phyloP scores from a whole-genome alignment of 2,113 vertebrate genomes.

The Pao palembangensis region DNA sequence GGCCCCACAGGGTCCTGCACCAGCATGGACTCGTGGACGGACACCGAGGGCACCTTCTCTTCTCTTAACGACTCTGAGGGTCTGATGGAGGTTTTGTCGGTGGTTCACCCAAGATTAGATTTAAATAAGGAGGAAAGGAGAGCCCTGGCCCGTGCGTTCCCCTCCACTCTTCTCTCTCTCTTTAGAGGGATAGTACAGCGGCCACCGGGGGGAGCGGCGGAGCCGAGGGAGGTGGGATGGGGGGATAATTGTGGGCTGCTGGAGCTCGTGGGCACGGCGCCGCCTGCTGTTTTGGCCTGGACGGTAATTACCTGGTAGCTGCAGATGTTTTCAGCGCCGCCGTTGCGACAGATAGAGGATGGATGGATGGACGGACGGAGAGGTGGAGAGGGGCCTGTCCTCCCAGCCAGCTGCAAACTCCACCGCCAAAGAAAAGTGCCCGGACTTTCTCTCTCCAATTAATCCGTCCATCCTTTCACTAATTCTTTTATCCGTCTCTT shows the following conservation, averaged over 20 bases:
- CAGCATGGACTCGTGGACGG: too few relatives aligned
- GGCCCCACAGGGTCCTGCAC: too few relatives aligned
- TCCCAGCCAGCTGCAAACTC: too few relatives aligned
- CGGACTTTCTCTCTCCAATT: slow-evolving; percentile 14
- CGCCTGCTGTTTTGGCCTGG: slow-evolving; percentile 55
- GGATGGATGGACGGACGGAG: slow-evolving; percentile 19
- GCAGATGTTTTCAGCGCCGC: slow-evolving; percentile 57
- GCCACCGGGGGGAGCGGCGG: slow-evolving; percentile 32
- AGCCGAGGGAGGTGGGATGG: slow-evolving; percentile 40
- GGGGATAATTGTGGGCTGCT: slow-evolving; percentile 61
- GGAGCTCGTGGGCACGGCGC: slow-evolving; percentile 30
- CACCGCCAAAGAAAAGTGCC: not conserved
- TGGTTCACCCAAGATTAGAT: too few relatives aligned
- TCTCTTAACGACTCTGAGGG: too few relatives aligned
- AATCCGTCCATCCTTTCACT: slow-evolving; percentile 25
- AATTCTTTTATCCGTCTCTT: slow-evolving; percentile 57
- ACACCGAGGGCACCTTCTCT: too few relatives aligned
- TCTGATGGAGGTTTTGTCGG: too few relatives aligned
- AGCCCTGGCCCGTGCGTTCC: not conserved
- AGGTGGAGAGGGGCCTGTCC: not conserved
- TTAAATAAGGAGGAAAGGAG: too few relatives aligned
- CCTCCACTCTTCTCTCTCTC: slow-evolving; percentile 29
- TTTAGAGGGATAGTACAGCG: slow-evolving; percentile 38
- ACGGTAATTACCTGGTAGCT: slow-evolving; percentile 60
- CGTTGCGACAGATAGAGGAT: slow-evolving; percentile 41